Base-by-base conservation (phyloP, 2,797 vertebrate species). In the Serranus cabrilla region DNA sequence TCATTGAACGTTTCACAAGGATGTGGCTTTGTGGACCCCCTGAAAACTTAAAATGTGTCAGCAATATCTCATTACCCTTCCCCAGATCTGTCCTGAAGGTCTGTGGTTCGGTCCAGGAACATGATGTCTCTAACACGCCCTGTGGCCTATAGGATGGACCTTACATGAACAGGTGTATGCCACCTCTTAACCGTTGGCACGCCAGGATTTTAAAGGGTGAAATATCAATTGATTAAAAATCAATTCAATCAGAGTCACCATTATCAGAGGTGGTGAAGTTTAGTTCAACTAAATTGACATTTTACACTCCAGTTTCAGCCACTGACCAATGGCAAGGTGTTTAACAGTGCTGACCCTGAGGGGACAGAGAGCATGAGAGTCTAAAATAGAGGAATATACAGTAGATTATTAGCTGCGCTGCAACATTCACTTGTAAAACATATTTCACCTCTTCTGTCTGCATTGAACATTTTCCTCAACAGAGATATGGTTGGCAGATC, bases 1-100 rank as follows among this genome's bases (percentile, higher is more conserved):
- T 39, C 49, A 47, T 79, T 58, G 59, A 51, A 68, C 40, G 31
- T 65, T 78, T 73, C 34, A 47, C 54, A 77, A 59, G 69, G 56
- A 56, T 37, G 0, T 21, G 23, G 11, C 55, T 71, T 51, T 55
- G 45, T 52, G 23, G 49, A 40, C 1, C 25, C 27, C 40, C 14
- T 55, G 21, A 21, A 56, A 56, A 55, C 18, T 14, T 21, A 2
- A 49, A 50, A 25, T 55, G 8, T 17, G 4, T 31, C 8, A 18
- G 27, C 11, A 71, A 18, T 45, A 34, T 34, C 20, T 47, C 17
- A 5, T 46, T 14, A 27, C 17, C 14, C 11, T 52, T 34, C 40
- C 8, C 5, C 34, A 45, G 20, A 43, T 69, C 46, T 8, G 27
- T 20, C n/a, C 43, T 25, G 1, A 18, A 42, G 17, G 21, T 42